These are phyloP conservation scores for Arremon brunneinucha DNA, from an alignment of 2,797 vertebrate genomes.

Conservation along the genomic window DNA sequence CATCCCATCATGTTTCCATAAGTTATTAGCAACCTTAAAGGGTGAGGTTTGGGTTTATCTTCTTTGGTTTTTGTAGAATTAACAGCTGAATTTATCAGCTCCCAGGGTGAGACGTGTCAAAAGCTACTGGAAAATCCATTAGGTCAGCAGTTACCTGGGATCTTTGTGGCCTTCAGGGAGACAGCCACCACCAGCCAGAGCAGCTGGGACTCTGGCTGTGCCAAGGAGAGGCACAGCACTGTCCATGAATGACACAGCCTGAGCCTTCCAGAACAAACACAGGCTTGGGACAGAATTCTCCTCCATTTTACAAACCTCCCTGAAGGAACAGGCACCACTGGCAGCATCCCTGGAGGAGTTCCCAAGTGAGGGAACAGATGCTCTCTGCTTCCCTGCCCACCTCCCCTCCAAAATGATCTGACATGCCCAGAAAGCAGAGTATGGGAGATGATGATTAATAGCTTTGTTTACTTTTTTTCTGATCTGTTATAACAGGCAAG, in stretches of 20 bases:
- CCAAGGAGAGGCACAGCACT: accelerated
- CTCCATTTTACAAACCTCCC: not conserved
- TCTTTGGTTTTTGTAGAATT: not conserved
- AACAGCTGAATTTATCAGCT: not conserved
- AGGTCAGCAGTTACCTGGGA: not conserved
- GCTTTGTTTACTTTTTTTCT: not conserved
- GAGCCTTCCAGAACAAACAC: not conserved
- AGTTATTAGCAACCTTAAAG: not conserved
- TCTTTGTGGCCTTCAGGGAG: not conserved
- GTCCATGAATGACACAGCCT: not conserved
- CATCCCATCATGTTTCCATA: not conserved
- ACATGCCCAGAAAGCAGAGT: not conserved
- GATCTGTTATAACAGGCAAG: not conserved
- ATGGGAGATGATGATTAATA: not conserved
- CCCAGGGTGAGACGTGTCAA: accelerated
- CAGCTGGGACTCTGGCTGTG: not conserved
- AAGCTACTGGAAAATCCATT: not conserved
- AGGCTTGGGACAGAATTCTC: not conserved
- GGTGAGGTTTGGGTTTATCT: not conserved
- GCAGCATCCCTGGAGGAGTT: not conserved
- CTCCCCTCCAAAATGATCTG: not conserved
- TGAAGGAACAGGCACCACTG: not conserved
- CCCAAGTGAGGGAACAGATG: not conserved
- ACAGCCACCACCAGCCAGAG: not conserved
- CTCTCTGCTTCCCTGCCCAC: not conserved